These are phyloP conservation scores for Lagopus leucura DNA, from an alignment of 2,113 vertebrate genomes.

Conservation along the genomic window DNA sequence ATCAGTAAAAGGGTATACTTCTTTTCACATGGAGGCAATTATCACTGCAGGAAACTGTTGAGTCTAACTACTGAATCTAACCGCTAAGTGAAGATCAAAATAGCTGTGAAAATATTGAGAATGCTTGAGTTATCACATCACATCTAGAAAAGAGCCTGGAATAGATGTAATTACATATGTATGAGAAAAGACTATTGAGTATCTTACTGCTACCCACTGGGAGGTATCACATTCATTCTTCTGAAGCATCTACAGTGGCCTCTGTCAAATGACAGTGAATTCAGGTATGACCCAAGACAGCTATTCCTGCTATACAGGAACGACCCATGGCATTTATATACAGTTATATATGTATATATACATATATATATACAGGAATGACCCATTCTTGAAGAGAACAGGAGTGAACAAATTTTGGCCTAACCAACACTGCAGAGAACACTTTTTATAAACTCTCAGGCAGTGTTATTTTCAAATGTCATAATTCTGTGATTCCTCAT, in stretches of 20 bases:
- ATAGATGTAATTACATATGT: not conserved
- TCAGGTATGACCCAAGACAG: not conserved
- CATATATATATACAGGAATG: too few species aligned
- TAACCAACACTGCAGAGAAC: not conserved
- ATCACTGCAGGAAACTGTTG: not conserved
- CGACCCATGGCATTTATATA: not conserved
- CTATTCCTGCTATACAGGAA: not conserved
- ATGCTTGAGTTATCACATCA: not conserved
- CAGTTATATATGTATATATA: too few species aligned
- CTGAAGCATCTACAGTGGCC: not conserved
- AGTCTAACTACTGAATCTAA: not conserved
- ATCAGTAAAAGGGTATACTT: not conserved
- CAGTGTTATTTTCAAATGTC: not conserved
- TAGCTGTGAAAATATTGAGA: not conserved
- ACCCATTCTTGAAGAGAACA: not conserved
- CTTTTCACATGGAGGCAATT: slow-evolving; percentile 2
- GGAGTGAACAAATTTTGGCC: not conserved
- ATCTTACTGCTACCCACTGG: not conserved
- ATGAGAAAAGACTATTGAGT: not conserved
- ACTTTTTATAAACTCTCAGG: not conserved
- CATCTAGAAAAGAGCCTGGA: not conserved
- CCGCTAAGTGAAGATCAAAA: not conserved
- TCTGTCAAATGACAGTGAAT: not conserved
- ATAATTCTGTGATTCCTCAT: not conserved
- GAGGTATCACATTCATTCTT: not conserved